Base-by-base conservation (phyloP, 2,797 vertebrate genomes). In the Sebastes taczanowskii region DNA sequence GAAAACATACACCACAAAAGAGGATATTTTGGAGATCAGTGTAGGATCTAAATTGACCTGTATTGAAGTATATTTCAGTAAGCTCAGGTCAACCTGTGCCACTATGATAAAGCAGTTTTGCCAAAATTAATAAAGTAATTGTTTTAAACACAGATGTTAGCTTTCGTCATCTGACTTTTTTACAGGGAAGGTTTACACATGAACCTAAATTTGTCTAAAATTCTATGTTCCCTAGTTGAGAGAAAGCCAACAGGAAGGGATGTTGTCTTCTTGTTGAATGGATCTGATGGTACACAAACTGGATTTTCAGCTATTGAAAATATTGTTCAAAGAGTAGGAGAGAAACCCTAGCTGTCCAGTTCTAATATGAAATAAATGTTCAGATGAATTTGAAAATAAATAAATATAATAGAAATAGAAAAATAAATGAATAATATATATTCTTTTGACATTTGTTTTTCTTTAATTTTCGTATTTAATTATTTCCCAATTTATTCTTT, bases 261-360 rank as follows among this genome's bases (percentile, higher is more conserved):
- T 22, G 6, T 62, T 62, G 32, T 62, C 2, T 62, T 62, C 60
- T 34, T 62, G 29, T 30, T 60, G 16, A 87, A 90, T 83, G 92
- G 86, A 42, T 89, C 87, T 59, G 77, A 91, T 73, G 27, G 52
- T 20, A 76, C 76, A 46, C 71, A 78, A 29, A 70, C 6, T 64
- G 76, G 66, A 59, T 81, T 89, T 80, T 42, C 87, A 65, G 87
- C 85, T 14, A 82, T 90, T 78, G 67, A 61, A 60, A 83, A 88
- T 32, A 89, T 92, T 90, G 86, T 92, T 27, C 72, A 83, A 23
- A 83, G 74, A 81, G 79, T 89, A 16, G 83, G 87, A 7, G 81
- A 91, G 71, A 88, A 25, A 61, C 85, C 90, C 11, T 82, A 62
- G 74, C 61, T 65, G 81, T 69, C 53, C 11, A 56, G 11, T 25